phyloP scores from a whole-genome alignment of 2,888 invertebrate species.

The Tetanocera ferruginea region DNA sequence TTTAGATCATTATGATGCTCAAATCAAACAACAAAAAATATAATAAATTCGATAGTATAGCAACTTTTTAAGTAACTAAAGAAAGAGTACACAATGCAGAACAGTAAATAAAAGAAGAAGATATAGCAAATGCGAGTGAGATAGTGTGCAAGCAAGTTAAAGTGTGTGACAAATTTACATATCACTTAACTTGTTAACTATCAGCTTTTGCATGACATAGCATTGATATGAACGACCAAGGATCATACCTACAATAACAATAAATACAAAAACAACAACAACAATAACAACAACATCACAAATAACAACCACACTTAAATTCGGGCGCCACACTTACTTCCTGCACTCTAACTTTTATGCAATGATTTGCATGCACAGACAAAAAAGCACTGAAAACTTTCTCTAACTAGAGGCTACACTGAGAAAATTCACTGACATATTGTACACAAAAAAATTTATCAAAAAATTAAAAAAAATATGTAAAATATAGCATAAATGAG shows the following conservation, averaged over 20 bases:
- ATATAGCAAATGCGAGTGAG: too few relatives aligned
- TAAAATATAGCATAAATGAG: too few relatives aligned
- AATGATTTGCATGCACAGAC: constrained; percentile 6
- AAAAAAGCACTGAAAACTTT: background rate
- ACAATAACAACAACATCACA: constrained; percentile 3
- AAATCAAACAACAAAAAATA: background rate
- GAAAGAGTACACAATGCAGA: too few relatives aligned
- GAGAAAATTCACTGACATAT: too few relatives aligned
- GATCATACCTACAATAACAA: background rate
- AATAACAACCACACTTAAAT: background rate
- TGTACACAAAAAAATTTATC: too few relatives aligned
- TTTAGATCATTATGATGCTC: background rate
- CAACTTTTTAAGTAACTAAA: too few relatives aligned
- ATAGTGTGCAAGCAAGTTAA: background rate
- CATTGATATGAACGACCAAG: background rate
- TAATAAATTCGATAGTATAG: background rate
- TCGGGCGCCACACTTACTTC: background rate
- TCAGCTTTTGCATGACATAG: constrained; percentile 33
- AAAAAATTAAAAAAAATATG: too few relatives aligned
- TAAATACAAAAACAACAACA: background rate
- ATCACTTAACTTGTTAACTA: constrained; percentile 45
- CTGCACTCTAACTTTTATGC: constrained; percentile 9
- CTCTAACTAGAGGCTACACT: too few relatives aligned
- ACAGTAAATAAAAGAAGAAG: too few relatives aligned
- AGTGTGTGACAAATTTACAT: constrained; percentile 41